Base-by-base conservation (phyloP, 1,140 invertebrate genomes). In the Onthophagus taurus region DNA sequence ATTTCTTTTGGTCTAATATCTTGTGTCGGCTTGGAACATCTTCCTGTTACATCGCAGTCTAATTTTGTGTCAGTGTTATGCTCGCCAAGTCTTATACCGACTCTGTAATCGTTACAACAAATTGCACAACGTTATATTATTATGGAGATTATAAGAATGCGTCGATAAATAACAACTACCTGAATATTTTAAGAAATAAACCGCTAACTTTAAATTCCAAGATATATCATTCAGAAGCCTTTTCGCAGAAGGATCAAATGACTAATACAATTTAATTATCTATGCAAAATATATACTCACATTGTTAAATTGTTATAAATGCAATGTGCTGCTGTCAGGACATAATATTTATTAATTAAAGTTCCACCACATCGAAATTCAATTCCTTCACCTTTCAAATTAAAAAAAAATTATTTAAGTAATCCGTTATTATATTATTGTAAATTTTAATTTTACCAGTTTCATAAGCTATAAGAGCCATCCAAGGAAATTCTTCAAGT, bases 291-390 rank as follows among this genome's bases (percentile, higher is more conserved):
- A n/a, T n/a, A n/a, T n/a, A 31, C 12, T 23, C 14, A 26, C 19
- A 37, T 4, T 20, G 8, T 41, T 9, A 42, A 17, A 9, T n/a
- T n/a, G n/a, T 21, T 13, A n/a, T 7, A 16, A 42, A 73, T 56
- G 47, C 74, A 76, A 49, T 76, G 72, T 2, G 71, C 72, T 2
- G 73, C 73, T 8, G 72, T 74, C 12, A 75, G 34, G 5, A 75
- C 59, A 48, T 71, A 74, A 20, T 57, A 56, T 39, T 70, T 66
- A 36, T 63, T 72, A 53, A 77, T 73, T 13, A 77, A 52, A 19
- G 68, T 66, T 14, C 68, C 74, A 21, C 74, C 74, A 52, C 76
- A 80, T 47, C 73, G 68, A 49, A 76, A 68, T 36, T 65, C 55
- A 4, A 48, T 31, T 35, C 41, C 50, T n/a, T 49, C 44, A 6